Conservation (phyloP, 2,888 invertebrate genomes). For the Isoperla grammatica region DNA sequence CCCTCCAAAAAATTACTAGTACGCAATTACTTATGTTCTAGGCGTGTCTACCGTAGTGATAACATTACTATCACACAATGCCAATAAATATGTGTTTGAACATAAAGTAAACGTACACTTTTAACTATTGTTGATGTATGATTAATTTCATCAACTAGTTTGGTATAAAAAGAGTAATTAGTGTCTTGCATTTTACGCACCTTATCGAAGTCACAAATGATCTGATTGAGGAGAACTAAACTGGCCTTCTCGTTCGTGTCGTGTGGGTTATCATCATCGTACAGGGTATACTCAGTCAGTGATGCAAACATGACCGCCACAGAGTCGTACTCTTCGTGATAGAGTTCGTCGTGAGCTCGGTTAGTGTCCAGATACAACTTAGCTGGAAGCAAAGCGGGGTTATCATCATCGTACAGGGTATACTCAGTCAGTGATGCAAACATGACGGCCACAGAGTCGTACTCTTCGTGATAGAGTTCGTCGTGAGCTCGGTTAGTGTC, state of each 20-base stretch:
- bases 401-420: constrained; percentile 58
- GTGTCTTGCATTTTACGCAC: constrained; percentile 46
- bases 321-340: constrained; percentile 80
- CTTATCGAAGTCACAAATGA: constrained; percentile 90
- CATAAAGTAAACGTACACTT: no score
- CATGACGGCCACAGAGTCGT: constrained; percentile 89
- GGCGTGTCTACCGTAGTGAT: no score
- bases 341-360: constrained; percentile 64
- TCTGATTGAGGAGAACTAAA: constrained; percentile 75
- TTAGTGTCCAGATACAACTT: constrained; percentile 69
- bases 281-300: constrained; percentile 72
- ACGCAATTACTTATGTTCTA: no score
- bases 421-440: constrained; percentile 89
- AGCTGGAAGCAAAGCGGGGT: constrained; percentile 52
- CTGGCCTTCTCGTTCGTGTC: constrained; percentile 61
- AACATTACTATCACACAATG: no score
- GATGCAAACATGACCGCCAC: constrained; percentile 97
- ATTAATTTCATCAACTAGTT: no score
- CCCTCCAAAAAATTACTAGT: no score
- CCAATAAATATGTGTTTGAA: no score
- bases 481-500: constrained; percentile 59
- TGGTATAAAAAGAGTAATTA: no score
- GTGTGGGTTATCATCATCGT: constrained; percentile 54
- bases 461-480: constrained; percentile 82
- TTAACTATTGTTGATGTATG: no score